Evolutionary conservation across 2,797 vertebrate genomes (phyloP).

Genomic region (Lophura swinhoii): DNA sequence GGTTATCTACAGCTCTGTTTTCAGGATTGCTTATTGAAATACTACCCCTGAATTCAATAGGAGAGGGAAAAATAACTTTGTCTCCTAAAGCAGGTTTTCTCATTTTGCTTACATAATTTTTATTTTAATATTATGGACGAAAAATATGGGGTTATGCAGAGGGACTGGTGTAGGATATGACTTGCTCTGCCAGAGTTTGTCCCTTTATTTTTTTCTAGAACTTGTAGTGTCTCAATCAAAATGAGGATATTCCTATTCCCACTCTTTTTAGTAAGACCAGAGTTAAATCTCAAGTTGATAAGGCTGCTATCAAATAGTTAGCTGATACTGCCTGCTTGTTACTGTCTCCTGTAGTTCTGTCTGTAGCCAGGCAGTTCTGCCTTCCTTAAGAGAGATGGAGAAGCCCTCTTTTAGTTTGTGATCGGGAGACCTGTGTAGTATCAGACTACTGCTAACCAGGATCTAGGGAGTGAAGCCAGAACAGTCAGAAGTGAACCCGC

Average conservation of each 20-base stretch:
- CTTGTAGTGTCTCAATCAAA: neutral
- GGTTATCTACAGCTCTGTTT: constrained; percentile 17
- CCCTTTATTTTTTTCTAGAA: neutral
- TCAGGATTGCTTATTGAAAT: constrained; percentile 42
- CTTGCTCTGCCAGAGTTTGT: neutral
- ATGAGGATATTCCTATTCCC: neutral
- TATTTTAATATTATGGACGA: neutral
- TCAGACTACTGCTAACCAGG: neutral
- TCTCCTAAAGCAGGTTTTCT: neutral
- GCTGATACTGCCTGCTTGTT: neutral
- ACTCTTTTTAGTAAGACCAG: neutral
- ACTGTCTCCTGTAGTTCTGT: neutral
- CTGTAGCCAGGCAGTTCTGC: neutral
- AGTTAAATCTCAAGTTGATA: neutral
- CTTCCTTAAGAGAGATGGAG: neutral
- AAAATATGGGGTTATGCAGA: neutral
- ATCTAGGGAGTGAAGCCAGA: neutral
- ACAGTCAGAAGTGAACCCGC: neutral
- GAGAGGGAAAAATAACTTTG: neutral
- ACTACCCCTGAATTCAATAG: neutral
- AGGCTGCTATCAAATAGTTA: neutral
- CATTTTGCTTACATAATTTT: constrained; percentile 18
- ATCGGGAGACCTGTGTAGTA: neutral
- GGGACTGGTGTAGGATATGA: neutral
- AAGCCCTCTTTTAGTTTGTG: neutral